Evolutionary conservation across 2,797 vertebrate species (phyloP), one percentile per base, ranked within the genome.

Genomic region (Silurus aristotelis): DNA sequence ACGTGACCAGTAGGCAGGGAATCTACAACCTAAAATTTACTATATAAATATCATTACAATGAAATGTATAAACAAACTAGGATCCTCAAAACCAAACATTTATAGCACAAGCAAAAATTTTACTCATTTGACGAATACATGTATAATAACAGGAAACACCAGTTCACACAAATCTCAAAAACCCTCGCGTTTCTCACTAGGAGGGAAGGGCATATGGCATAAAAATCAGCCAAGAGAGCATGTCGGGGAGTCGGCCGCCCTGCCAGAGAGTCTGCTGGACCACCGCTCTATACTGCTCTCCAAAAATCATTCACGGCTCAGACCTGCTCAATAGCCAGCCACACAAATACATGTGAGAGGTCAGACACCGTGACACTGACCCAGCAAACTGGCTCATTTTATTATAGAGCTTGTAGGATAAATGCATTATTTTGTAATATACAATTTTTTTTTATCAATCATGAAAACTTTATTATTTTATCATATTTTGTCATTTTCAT

Each of bases 131-230:
- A 67, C 27, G 7, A 78, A 84, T 19, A 67, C 60, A 56, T 3
- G 22, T 27, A 76, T 38, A 78, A 22, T 22, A 78, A 61, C 72
- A 75, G 71, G 27, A 67, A 84, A 68, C 38, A 84, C 55, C 66
- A 84, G 75, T 87, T 81, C 84, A 81, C 77, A 60, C 56, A 79
- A 85, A 75, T 85, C 63, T 64, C 1, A 75, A 80, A 81, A 25
- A 88, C 94, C 91, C 91, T 92, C 90, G 92, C 93, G 93, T 92
- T 92, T 90, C 91, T 90, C 91, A 92, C 91, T 93, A 91, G 92
- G 92, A 93, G 93, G 91, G 91, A 91, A 76, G 27, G 70, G 87
- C 95, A 95, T 95, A 95, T 95, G 94, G 94, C 91, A 61, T 88
- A 86, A 70, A 91, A 89, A 83, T 43, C 88, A 83, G 94, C 95